Evolutionary conservation across 1,140 invertebrate species (phyloP).

Genomic region (Maniola jurtina): DNA sequence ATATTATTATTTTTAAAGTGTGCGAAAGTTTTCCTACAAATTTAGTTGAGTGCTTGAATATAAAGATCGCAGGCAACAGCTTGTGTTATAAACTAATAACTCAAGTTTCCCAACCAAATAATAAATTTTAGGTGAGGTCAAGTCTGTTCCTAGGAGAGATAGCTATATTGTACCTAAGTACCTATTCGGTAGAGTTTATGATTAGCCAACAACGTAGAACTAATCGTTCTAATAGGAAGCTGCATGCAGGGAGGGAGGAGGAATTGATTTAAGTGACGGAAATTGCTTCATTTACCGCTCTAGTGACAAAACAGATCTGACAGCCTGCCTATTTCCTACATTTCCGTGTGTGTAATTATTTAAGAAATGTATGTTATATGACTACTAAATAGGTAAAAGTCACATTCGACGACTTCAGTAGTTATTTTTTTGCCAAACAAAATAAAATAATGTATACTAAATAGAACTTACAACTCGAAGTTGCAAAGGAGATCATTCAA

Average conservation of each 20-base stretch:
- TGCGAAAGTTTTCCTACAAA: too few relatives aligned
- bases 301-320: constrained; percentile 45
- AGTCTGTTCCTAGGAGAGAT: neutral
- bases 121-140: neutral
- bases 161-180: neutral
- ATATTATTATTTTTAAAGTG: too few relatives aligned
- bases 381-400: neutral
- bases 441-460: too few relatives aligned
- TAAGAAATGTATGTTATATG: neutral
- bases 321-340: constrained; percentile 35
- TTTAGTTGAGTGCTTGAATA: too few relatives aligned
- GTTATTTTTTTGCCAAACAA: too few relatives aligned
- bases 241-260: constrained; percentile 31
- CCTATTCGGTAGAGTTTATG: constrained; percentile 17
- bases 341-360: constrained; percentile 19
- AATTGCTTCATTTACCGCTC: constrained; percentile 60
- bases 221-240: constrained; percentile 41
- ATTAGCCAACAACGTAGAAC: constrained; percentile 32
- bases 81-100: too few relatives aligned
- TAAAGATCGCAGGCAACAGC: too few relatives aligned
- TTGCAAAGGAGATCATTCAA: too few relatives aligned
- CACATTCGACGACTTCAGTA: too few relatives aligned
- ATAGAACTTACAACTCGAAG: too few relatives aligned
- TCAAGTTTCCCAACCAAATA: neutral
- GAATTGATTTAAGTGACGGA: constrained; percentile 56